phyloP scores from a whole-genome alignment of 2,113 vertebrate genomes.

The Muntiacus muntjak region DNA sequence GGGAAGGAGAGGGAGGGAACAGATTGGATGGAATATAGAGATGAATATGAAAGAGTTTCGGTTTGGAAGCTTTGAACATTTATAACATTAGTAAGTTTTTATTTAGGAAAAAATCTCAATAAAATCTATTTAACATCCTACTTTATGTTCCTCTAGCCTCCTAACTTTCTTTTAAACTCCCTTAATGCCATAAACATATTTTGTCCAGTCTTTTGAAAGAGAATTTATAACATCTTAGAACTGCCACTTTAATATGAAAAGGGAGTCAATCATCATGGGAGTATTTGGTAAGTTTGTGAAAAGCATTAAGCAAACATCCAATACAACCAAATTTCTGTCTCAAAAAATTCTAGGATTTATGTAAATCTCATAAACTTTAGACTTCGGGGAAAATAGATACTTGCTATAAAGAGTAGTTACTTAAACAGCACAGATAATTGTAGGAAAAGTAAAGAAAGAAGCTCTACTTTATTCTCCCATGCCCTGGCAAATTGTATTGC shows the following conservation, averaged over 20 bases:
- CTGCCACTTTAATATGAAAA: neutral
- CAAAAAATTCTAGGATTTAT: neutral
- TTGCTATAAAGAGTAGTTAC: neutral
- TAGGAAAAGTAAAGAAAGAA: neutral
- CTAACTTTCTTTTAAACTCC: neutral
- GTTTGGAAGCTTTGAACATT: neutral
- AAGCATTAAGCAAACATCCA: neutral
- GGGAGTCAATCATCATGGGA: neutral
- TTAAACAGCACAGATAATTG: conserved; percentile 27
- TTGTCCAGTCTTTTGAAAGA: neutral
- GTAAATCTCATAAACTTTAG: neutral
- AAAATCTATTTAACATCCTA: neutral
- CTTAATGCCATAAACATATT: conserved; percentile 4
- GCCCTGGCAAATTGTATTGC: conserved; percentile 34
- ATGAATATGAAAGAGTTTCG: neutral
- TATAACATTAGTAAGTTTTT: neutral
- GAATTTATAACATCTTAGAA: neutral
- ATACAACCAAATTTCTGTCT: neutral
- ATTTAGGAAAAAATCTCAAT: neutral
- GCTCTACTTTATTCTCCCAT: neutral
- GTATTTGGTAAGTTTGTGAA: conserved; percentile 5
- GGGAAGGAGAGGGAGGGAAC: neutral
- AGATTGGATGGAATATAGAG: neutral
- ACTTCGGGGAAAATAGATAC: neutral
- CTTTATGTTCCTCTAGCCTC: neutral